Percentiles rank a stretch among this genome's conserved stretches.
Evolutionary conservation across 2,797 vertebrate genomes (phyloP).

Genomic region (Lateolabrax maculatus): DNA sequence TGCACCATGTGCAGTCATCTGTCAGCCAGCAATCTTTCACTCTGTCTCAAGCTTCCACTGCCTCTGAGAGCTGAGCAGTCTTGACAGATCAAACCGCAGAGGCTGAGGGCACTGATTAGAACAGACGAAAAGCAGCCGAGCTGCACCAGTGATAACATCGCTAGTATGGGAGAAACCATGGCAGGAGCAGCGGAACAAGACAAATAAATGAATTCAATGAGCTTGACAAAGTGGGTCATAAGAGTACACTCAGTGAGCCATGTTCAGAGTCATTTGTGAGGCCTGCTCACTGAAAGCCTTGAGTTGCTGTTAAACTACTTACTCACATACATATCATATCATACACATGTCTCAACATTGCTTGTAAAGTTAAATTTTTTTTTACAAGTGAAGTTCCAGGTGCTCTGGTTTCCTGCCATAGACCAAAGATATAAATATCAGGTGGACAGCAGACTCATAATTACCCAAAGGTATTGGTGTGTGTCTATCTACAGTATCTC

Average conservation of each 20-base stretch:
- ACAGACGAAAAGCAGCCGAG: slow-evolving; percentile 71
- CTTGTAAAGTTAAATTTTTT: slow-evolving; percentile 39
- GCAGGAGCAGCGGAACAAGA: slow-evolving; percentile 39
- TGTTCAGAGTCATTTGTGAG: slow-evolving; percentile 17
- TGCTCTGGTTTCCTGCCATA: slow-evolving; percentile 35
- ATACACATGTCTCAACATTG: slow-evolving; percentile 10
- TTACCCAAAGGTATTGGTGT: slow-evolving; percentile 13
- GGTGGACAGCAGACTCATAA: neutral
- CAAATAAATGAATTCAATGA: slow-evolving; percentile 53
- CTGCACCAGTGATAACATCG: slow-evolving; percentile 58
- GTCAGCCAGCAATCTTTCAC: slow-evolving; percentile 56
- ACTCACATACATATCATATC: too few relatives aligned
- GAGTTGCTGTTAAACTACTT: slow-evolving; percentile 9
- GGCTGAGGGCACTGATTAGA: slow-evolving; percentile 68
- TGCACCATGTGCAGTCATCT: slow-evolving; percentile 39
- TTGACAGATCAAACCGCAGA: slow-evolving; percentile 62
- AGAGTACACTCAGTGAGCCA: slow-evolving; percentile 23
- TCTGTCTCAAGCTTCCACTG: slow-evolving; percentile 44
- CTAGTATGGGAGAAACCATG: slow-evolving; percentile 61
- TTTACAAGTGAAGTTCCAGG: slow-evolving; percentile 47
- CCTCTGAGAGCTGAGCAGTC: slow-evolving; percentile 52
- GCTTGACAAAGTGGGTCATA: slow-evolving; percentile 51
- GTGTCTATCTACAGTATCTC: neutral
- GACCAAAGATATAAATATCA: slow-evolving; percentile 33
- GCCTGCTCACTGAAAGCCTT: slow-evolving; percentile 17